Conservation (phyloP, 1,140 invertebrate species). For the Drosophila santomea region DNA sequence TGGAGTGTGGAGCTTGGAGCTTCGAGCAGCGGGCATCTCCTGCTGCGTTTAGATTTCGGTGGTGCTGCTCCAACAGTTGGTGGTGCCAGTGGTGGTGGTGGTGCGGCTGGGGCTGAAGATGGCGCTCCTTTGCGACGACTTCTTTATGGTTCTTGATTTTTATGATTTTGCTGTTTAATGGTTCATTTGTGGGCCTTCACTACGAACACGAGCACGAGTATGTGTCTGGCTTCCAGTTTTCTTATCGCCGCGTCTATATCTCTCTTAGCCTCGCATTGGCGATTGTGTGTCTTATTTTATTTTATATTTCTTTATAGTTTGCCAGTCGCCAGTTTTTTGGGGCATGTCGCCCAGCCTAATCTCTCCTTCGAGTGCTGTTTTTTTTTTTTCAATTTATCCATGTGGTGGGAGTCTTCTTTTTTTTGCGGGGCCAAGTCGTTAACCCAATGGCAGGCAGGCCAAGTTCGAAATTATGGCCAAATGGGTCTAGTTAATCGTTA, state of each 20-base stretch:
- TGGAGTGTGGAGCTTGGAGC: constrained; percentile 18
- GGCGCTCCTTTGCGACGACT: constrained; percentile 76
- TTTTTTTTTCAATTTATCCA: no score
- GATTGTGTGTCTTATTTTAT: constrained; percentile 6
- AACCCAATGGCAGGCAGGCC: constrained; percentile 39
- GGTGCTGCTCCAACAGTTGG: constrained; percentile 8
- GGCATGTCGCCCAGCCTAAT: constrained; percentile 41
- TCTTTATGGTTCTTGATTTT: constrained; percentile 84
- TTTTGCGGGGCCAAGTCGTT: constrained; percentile 42
- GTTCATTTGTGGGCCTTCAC: constrained; percentile 72
- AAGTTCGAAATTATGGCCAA: constrained; percentile 37
- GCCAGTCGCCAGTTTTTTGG: constrained; percentile 37
- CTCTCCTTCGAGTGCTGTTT: constrained; percentile 48
- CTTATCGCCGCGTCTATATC: constrained; percentile 69
- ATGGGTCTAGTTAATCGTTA: neutral
- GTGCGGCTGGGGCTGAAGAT: constrained; percentile 13
- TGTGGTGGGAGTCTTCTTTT: no score
- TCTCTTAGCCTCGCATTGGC: constrained; percentile 18
- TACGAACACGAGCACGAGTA: constrained; percentile 4
- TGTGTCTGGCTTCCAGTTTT: constrained; percentile 73
- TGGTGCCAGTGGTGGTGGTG: neutral
- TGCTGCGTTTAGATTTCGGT: constrained; percentile 36
- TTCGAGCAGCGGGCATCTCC: constrained; percentile 31
- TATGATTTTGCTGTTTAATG: constrained; percentile 84
- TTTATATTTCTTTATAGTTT: constrained; percentile 27